These are phyloP conservation scores for Liolophura sinensis DNA, from an alignment of 1,140 invertebrate genomes.

Conservation along the genomic window DNA sequence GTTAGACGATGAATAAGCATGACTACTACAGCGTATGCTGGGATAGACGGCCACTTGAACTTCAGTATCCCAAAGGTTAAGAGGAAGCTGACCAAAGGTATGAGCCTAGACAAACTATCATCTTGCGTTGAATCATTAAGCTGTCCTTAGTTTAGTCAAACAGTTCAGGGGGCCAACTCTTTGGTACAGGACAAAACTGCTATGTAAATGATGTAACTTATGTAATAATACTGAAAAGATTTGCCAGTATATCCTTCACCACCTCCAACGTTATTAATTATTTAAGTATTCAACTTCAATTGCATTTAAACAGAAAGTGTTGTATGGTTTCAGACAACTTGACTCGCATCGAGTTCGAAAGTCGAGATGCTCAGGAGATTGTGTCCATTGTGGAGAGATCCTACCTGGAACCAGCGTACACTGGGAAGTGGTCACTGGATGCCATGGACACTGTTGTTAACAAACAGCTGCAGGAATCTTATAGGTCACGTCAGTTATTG, in stretches of 20 bases:
- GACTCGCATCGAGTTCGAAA: constrained; percentile 15
- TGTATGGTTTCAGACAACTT: constrained; percentile 22
- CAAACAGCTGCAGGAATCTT: constrained; percentile 17
- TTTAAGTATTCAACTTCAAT: neutral
- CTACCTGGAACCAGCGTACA: constrained; percentile 19
- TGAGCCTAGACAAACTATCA: too few species aligned
- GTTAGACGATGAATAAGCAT: too few species aligned
- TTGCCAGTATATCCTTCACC: too few species aligned
- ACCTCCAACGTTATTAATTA: too few species aligned
- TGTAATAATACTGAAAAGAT: too few species aligned
- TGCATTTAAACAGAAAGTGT: neutral
- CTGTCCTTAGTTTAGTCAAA: too few species aligned
- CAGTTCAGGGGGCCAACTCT: too few species aligned
- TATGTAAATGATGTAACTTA: too few species aligned
- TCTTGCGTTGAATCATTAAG: too few species aligned
- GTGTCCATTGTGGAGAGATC: constrained; percentile 15
- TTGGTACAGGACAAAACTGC: too few species aligned
- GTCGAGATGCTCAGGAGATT: constrained; percentile 28
- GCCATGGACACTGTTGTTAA: constrained; percentile 20
- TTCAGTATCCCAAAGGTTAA: constrained; percentile 19
- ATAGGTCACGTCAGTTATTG: constrained; percentile 17
- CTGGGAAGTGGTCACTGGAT: constrained; percentile 14
- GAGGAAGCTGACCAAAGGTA: constrained; percentile 19
- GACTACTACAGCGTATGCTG: too few species aligned
- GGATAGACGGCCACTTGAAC: too few species aligned